Percentiles rank a stretch among this genome's conserved stretches.
These are phyloP conservation scores for Megamerina dolium DNA, from an alignment of 2,888 invertebrate species.

Conservation along the genomic window DNA sequence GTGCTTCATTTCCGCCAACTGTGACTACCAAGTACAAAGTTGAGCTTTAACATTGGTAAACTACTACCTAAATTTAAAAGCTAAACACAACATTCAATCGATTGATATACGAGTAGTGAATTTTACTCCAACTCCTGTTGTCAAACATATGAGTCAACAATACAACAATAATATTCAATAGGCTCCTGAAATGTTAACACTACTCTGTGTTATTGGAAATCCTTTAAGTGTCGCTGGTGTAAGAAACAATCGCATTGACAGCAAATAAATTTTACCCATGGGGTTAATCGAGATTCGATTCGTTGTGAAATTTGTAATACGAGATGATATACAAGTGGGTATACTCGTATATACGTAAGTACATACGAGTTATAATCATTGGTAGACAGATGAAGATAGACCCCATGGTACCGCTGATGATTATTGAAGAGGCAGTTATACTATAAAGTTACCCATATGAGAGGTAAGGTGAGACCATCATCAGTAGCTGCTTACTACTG, in stretches of 20 bases:
- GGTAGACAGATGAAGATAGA: conserved; percentile 3
- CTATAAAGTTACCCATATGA: background rate
- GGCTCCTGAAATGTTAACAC: too few species aligned
- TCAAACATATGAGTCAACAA: too few species aligned
- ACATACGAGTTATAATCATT: conserved; percentile 16
- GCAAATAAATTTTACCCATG: conserved; percentile 48
- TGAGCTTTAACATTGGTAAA: too few species aligned
- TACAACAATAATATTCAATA: too few species aligned
- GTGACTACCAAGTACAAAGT: too few species aligned
- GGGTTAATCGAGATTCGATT: conserved; percentile 48
- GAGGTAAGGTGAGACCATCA: background rate
- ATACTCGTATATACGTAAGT: too few species aligned
- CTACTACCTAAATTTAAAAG: too few species aligned
- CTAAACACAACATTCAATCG: too few species aligned
- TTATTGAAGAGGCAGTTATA: conserved; percentile 6
- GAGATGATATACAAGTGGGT: conserved; percentile 19
- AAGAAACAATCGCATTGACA: conserved; percentile 31
- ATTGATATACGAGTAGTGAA: too few species aligned
- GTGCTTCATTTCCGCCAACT: conserved; percentile 13
- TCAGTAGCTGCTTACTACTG: too few species aligned
- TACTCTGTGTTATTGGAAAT: conserved; percentile 28
- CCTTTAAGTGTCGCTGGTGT: conserved; percentile 39
- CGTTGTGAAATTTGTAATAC: conserved; percentile 40
- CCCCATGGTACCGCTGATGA: conserved; percentile 4
- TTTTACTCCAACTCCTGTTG: too few species aligned